Evolutionary conservation across 2,113 vertebrate genomes (phyloP).

Genomic region (Alouatta palliata): DNA sequence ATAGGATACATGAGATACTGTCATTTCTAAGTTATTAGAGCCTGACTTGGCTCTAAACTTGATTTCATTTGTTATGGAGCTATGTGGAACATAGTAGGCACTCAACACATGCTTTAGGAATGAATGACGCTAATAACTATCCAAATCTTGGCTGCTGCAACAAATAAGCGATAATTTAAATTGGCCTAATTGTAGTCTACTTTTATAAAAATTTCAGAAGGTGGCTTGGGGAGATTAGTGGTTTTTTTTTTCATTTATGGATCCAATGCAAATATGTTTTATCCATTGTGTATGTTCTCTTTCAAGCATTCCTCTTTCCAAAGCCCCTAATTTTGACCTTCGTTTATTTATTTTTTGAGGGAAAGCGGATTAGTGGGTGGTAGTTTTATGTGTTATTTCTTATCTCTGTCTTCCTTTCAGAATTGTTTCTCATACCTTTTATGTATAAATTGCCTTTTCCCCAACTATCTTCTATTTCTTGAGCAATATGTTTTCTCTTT

Average conservation of each 20-base stretch:
- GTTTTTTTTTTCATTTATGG: background rate
- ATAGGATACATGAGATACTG: background rate
- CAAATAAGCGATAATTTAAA: conserved; percentile 37
- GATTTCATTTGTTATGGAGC: background rate
- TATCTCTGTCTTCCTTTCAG: background rate
- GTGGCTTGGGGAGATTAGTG: background rate
- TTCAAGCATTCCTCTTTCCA: background rate
- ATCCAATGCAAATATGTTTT: background rate
- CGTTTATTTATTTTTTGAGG: background rate
- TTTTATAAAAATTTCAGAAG: conserved; percentile 31
- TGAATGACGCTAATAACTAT: background rate
- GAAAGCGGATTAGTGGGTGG: background rate
- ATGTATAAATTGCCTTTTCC: background rate
- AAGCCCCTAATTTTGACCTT: background rate
- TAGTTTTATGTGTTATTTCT: background rate
- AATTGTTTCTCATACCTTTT: background rate
- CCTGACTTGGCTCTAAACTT: background rate
- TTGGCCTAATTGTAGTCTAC: background rate
- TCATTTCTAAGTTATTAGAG: background rate
- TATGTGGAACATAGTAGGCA: background rate
- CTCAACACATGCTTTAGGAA: background rate
- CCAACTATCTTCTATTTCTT: conserved; percentile 9
- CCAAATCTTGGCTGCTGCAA: background rate
- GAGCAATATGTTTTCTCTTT: background rate
- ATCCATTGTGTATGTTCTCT: background rate